Evolutionary conservation across 2,113 vertebrate species (phyloP), one percentile per base, ranked within the genome.

Genomic region (Mohoua ochrocephala): DNA sequence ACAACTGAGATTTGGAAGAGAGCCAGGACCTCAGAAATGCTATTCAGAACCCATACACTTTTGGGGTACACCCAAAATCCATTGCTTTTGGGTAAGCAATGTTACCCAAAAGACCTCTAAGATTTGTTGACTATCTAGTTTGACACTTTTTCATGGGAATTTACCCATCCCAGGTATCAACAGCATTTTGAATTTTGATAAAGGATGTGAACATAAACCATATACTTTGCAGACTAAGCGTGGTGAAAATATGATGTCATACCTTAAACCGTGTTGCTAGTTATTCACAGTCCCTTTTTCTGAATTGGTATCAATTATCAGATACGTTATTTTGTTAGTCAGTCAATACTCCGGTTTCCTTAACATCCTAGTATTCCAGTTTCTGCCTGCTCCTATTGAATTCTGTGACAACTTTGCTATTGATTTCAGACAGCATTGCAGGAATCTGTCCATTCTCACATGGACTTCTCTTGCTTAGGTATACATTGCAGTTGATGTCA

Each of bases 41-140:
- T 37, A 59, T 30, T 61, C 24, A 42, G 42, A 87, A 41, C 20
- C 20, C 31, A 44, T 8, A 39, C 3, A 21, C 13, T 37, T 77
- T 27, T 13, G 8, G 10, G 33, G 19, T 61, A 39, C 23, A 53
- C 15, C 6, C 33, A 33, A 37, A 87, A 15, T 10, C 39, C 42
- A 45, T 19, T 0, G 0, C 12, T 53, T 60, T 45, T 77, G 33
- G 39, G 33, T 45, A 60, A 69, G 33, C 0, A 1, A 7, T 8
- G 1, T 28, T 71, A 42, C 30, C 6, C 7, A 41, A 37, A 91
- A 74, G 41, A 35, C 27, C 3, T 31, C 12, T 49, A 52, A 49
- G 22, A 53, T 27, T 60, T 50, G 30, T 37, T 64, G 21, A 33
- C 42, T 76, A 15, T 18, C n/a, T 50, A 71, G 44, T 64, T 42